Base-by-base conservation (phyloP, 2,113 vertebrate species). In the Tachycineta bicolor region DNA sequence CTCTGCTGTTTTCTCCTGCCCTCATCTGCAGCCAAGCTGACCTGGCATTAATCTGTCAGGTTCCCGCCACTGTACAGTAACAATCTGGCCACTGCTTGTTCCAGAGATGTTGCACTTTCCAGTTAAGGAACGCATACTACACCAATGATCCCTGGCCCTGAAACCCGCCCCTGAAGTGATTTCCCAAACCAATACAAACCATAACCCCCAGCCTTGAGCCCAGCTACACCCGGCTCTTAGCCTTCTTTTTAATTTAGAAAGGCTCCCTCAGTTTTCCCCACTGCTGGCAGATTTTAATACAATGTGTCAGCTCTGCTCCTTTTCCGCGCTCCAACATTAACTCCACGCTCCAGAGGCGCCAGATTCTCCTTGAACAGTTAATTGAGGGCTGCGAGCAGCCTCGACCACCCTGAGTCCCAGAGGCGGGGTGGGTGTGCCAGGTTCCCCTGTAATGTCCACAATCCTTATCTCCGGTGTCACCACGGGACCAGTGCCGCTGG, bases 171-270 rank as follows among this genome's bases (percentile, higher is more conserved):
- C 47, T 12, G 19, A 34, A 53, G 68, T n/a, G 23, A 59, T 44
- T 91, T 89, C 58, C 41, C 39, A 44, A 33, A n/a, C 46, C 43
- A 55, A 68, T n/a, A 80, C 81, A 92, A 63, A 2, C 3, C 24
- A 7, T 39, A 71, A 79, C 59, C 28, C 18, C 8, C 50, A 76
- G 87, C 74, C 82, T 83, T 13, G 87, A 93, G 83, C 44, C 46
- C 39, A 65, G 79, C 44, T 81, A 91, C 75, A 53, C 46, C 18
- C 31, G 58, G 58, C 44, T 89, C 81, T 88, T 79, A 93, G 86
- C 49, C 53, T 81, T 26, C 39, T 47, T n/a, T 94, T 74, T 76
- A 93, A 93, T 85, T 90, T 83, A 64, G 58, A 91, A 75, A 65
- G 4, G 20, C 83, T 93, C 50, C 26, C n/a, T 59, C 55, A 33